phyloP scores from a whole-genome alignment of 2,888 invertebrate species.

The Heliconius hortense region DNA sequence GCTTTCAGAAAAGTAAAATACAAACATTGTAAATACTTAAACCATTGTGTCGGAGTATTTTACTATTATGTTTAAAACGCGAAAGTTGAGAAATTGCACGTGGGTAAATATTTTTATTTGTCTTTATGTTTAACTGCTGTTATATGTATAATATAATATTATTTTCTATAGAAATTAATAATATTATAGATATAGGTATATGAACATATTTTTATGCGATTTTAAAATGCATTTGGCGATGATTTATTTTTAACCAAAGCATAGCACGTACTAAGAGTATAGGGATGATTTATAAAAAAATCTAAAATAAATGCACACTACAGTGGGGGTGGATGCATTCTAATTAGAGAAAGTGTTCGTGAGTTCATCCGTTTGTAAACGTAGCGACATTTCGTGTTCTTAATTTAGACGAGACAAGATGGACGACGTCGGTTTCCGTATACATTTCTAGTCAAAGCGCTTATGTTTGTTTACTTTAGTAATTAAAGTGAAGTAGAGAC shows the following conservation, averaged over 20 bases:
- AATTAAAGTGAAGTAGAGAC: conserved; percentile 15
- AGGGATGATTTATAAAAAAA: not conserved
- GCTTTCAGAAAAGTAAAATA: conserved; percentile 10
- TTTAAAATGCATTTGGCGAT: too few relatives aligned
- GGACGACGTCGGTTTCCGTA: conserved; percentile 20
- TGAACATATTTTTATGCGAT: too few relatives aligned
- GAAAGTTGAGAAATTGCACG: not conserved
- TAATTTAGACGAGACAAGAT: conserved; percentile 36
- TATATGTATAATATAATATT: too few relatives aligned
- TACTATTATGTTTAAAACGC: not conserved
- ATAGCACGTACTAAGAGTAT: not conserved
- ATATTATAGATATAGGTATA: too few relatives aligned
- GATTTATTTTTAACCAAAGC: too few relatives aligned
- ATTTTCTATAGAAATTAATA: too few relatives aligned
- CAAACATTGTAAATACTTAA: conserved; percentile 4
- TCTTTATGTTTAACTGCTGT: not conserved
- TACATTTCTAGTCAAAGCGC: conserved; percentile 13
- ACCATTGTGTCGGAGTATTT: not conserved
- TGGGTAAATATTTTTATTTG: not conserved
- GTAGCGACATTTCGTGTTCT: conserved; percentile 36
- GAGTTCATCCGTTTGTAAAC: conserved; percentile 26
- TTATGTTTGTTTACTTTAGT: conserved; percentile 18
- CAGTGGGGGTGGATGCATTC: conserved; percentile 30
- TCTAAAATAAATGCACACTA: conserved; percentile 21
- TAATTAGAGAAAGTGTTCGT: conserved; percentile 36